Evolutionary conservation across 1,140 invertebrate genomes (phyloP), one percentile per base, ranked within the genome.

Genomic region (Magallana angulata): DNA sequence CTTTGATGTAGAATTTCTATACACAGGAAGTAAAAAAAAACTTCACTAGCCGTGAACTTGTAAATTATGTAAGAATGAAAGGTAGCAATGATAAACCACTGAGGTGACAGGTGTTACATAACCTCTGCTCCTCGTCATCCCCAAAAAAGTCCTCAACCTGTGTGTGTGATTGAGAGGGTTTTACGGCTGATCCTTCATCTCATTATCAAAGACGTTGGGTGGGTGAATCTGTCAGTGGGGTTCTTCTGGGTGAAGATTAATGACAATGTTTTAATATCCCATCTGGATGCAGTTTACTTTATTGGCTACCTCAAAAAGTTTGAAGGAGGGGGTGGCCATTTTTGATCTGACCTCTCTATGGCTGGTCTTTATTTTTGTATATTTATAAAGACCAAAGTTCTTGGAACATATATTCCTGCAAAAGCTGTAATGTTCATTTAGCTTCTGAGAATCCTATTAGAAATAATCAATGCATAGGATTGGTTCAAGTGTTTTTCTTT

Each of bases 161-260:
- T 24, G 11, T 30, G 24, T 24, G 64, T 71, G 64, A 71, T 71
- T 71, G 64, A 71, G 64, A 71, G 64, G 7, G 18, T 71, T 11
- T 71, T 18, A 12, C 18, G 24, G 64, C 6, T 24, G 1, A 18
- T 24, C 64, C 64, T 1, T 24, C 9, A 18, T 71, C 64, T 24
- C 18, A 71, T 71, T 71, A 24, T 71, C 64, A 71, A 71, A 71
- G 64, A 71, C 7, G 18, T 30, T 71, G 64, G 64, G 64, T 71
- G 18, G 64, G 64, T 24, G 30, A 71, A 71, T 71, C 64, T 71
- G 64, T 71, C 64, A 71, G 64, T 18, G 30, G 1, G 30, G 24
- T 7, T 71, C 5, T 71, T 24, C 24, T 11, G 8, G 11, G 64
- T 30, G 64, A 71, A 71, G 64, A 71, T 71, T 30, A 71, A 71